Percentiles rank a stretch among this genome's conserved stretches.
These are phyloP conservation scores for Argyrosomus regius DNA, from an alignment of 2,797 vertebrate species.

Conservation along the genomic window DNA sequence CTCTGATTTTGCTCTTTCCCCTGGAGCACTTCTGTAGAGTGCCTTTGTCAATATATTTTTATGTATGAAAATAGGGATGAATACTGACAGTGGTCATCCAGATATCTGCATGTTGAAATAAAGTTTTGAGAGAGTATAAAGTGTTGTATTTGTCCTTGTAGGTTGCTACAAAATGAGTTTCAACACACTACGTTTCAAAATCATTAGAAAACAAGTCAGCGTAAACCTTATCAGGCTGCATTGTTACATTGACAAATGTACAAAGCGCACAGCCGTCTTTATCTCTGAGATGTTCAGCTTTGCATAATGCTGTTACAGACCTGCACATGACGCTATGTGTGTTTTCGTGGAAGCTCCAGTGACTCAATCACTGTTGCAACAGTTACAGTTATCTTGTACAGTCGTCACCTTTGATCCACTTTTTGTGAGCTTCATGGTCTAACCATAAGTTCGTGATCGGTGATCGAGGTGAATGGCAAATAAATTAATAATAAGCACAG, in stretches of 20 bases:
- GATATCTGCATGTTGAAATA: constrained; percentile 80
- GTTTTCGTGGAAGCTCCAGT: constrained; percentile 12
- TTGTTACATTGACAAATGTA: constrained; percentile 2
- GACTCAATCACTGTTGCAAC: constrained; percentile 56
- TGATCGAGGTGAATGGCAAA: not conserved
- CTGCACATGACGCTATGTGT: constrained; percentile 32
- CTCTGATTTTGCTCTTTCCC: constrained; percentile 43
- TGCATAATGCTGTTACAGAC: constrained; percentile 17
- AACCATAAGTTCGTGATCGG: not conserved
- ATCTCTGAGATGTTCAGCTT: constrained; percentile 49
- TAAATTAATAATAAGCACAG: not conserved
- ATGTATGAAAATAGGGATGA: constrained; percentile 73
- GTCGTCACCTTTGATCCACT: constrained; percentile 52
- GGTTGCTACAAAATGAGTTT: not conserved
- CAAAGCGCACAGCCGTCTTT: constrained; percentile 49
- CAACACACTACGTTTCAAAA: not conserved
- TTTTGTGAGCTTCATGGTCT: not conserved
- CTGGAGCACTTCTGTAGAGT: constrained; percentile 77
- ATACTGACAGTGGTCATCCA: constrained; percentile 61
- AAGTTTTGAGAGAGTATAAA: constrained; percentile 72
- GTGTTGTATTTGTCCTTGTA: constrained; percentile 11
- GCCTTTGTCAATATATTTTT: constrained; percentile 79
- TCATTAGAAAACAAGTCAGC: constrained; percentile 45
- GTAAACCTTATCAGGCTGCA: constrained; percentile 49
- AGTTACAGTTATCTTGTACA: constrained; percentile 44